Evolutionary conservation across 2,888 invertebrate genomes (phyloP).

Genomic region (Phorcus lineatus): DNA sequence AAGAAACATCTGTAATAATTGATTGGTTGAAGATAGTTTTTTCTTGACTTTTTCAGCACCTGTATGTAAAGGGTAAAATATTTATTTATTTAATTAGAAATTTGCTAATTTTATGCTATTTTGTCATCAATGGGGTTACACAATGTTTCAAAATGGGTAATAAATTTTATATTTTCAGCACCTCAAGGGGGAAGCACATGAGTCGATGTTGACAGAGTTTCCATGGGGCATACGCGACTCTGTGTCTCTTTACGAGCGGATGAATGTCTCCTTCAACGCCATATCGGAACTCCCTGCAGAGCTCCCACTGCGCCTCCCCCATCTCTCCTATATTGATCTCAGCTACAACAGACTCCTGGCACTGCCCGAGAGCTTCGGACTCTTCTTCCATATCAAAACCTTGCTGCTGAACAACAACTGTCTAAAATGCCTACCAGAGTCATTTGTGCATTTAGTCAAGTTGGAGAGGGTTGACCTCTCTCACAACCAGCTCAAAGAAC

Average conservation of each 20-base stretch:
- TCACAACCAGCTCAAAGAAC: constrained; percentile 64
- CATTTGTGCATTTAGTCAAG: constrained; percentile 69
- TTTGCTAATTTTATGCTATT: too few relatives aligned
- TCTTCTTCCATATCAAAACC: constrained; percentile 72
- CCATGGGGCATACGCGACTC: constrained; percentile 72
- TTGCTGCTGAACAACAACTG: constrained; percentile 69
- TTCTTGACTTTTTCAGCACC: too few relatives aligned
- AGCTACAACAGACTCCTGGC: constrained; percentile 70
- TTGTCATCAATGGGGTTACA: too few relatives aligned
- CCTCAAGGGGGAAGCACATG: constrained; percentile 67
- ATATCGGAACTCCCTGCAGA: constrained; percentile 71
- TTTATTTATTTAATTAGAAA: too few relatives aligned
- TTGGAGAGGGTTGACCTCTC: constrained; percentile 73
- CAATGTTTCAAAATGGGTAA: too few relatives aligned
- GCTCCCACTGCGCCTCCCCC: constrained; percentile 73
- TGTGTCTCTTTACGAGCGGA: constrained; percentile 72
- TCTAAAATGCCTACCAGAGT: constrained; percentile 65
- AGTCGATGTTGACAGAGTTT: constrained; percentile 68
- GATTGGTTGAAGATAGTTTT: too few relatives aligned
- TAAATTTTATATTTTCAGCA: too few relatives aligned
- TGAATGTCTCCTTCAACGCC: constrained; percentile 73
- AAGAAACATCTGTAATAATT: too few relatives aligned
- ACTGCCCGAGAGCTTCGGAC: constrained; percentile 72
- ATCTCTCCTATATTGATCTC: constrained; percentile 71
- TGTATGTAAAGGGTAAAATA: too few relatives aligned